Conservation (phyloP, 2,113 vertebrate species). For the Notothenia coriiceps region DNA sequence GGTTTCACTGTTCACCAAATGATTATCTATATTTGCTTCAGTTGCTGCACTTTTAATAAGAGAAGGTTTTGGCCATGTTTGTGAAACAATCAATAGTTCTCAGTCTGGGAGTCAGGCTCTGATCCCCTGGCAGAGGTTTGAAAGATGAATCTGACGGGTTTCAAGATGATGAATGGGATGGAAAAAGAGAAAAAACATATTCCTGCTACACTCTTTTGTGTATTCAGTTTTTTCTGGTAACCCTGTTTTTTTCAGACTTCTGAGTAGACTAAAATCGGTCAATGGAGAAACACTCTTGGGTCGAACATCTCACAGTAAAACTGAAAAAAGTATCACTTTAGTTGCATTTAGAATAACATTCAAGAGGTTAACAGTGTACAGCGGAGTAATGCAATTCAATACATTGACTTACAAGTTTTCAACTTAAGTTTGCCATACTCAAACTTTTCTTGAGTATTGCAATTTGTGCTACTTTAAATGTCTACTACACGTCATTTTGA, state of each 20-base stretch:
- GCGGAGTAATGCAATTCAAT: too few relatives aligned
- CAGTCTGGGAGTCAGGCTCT: not conserved
- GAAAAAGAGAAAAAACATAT: not conserved
- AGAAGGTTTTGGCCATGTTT: not conserved
- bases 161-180: not conserved
- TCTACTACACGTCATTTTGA: too few relatives aligned
- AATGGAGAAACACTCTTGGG: not conserved
- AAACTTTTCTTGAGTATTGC: too few relatives aligned
- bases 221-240: not conserved
- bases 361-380: too few relatives aligned
- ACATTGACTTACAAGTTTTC: too few relatives aligned
- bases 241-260: not conserved
- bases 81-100: constrained; percentile 20
- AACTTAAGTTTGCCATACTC: too few relatives aligned
- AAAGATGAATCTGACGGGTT: not conserved
- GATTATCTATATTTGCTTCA: not conserved
- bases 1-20: not conserved
- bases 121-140: not conserved
- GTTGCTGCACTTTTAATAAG: not conserved
- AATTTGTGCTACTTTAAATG: too few relatives aligned
- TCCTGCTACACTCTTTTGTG: not conserved
- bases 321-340: too few relatives aligned
- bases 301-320: not conserved
- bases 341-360: too few relatives aligned
- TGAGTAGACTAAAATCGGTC: not conserved